Conservation (phyloP, 1,140 invertebrate species). For the Schlechtendalia chinensis region DNA sequence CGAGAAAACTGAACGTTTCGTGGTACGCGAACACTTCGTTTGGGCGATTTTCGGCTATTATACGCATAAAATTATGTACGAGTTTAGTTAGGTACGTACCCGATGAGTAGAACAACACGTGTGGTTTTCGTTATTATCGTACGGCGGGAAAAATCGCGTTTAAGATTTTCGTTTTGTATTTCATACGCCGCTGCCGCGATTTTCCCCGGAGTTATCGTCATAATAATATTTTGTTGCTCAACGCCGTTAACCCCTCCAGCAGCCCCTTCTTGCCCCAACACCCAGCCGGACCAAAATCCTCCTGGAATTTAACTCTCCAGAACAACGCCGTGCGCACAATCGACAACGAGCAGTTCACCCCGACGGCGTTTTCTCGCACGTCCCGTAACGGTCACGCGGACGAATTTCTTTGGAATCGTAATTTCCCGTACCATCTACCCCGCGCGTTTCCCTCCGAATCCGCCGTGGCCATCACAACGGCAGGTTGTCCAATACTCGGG, state of each 20-base stretch:
- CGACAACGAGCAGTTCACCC: background rate
- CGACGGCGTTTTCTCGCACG: slow-evolving; percentile 1
- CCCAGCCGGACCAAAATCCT: background rate
- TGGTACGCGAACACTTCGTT: too few species aligned
- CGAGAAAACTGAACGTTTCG: too few species aligned
- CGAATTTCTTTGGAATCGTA: slow-evolving; percentile 22
- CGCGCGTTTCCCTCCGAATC: background rate
- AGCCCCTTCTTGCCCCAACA: too few species aligned
- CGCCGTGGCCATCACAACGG: background rate
- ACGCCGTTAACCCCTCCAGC: background rate
- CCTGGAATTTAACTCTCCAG: slow-evolving; percentile 13
- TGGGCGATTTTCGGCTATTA: too few species aligned
- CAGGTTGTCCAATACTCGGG: too few species aligned
- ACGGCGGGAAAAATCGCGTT: background rate
- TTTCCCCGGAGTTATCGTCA: background rate
- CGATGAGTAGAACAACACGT: too few species aligned
- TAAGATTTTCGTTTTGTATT: background rate
- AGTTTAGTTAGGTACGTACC: too few species aligned
- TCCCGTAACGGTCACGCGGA: background rate
- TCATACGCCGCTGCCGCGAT: too few species aligned
- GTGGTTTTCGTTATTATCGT: too few species aligned
- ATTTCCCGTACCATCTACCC: slow-evolving; percentile 5
- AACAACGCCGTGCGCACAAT: background rate
- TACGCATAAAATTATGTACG: too few species aligned
- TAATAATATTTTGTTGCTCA: slow-evolving; percentile 12